These are phyloP conservation scores for Tuta absoluta DNA, from an alignment of 2,888 invertebrate genomes.

Conservation along the genomic window DNA sequence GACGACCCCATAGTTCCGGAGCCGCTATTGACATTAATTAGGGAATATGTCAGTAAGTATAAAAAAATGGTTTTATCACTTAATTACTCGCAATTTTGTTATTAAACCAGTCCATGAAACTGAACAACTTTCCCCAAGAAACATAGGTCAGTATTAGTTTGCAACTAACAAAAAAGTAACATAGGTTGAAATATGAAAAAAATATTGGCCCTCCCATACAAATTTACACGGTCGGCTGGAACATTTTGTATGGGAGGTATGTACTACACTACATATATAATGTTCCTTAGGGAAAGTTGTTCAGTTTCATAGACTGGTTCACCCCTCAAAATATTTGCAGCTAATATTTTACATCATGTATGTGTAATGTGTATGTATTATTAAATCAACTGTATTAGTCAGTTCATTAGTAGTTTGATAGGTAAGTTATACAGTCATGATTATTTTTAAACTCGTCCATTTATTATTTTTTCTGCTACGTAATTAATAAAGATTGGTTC, in stretches of 20 bases:
- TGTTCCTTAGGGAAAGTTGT: too few species aligned
- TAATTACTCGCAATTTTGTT: too few species aligned
- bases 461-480: neutral
- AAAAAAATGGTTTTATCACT: too few species aligned
- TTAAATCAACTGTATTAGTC: neutral
- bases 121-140: too few species aligned
- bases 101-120: too few species aligned
- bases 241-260: too few species aligned
- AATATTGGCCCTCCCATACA: too few species aligned
- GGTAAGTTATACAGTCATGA: neutral
- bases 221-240: too few species aligned
- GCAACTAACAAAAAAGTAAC: constrained; percentile 79
- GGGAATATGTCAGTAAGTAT: constrained; percentile 88
- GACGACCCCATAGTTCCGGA: constrained; percentile 96
- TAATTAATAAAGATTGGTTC: neutral
- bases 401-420: neutral
- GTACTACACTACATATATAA: too few species aligned
- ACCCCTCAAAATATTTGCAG: too few species aligned
- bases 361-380: too few species aligned
- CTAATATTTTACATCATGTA: neutral
- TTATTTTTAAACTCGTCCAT: constrained; percentile 1
- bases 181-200: neutral
- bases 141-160: constrained; percentile 72
- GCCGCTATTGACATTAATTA: constrained; percentile 86
- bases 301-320: too few species aligned